Percentiles rank a stretch among this genome's conserved stretches.
These are phyloP conservation scores for Yoshiicerus persimilis DNA, from an alignment of 1,140 invertebrate genomes.

Conservation along the genomic window DNA sequence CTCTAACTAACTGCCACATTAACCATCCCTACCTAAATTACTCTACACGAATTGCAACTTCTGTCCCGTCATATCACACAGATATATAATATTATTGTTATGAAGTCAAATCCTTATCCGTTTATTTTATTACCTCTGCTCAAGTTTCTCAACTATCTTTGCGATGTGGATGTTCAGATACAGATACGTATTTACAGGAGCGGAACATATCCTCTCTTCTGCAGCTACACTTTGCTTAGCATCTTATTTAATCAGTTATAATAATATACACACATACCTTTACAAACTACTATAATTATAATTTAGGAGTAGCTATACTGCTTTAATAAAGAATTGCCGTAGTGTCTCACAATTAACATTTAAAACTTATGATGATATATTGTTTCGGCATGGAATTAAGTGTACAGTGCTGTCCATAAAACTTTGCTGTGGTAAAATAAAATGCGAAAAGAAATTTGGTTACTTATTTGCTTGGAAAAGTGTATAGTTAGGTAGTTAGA, in stretches of 20 bases:
- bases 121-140: slow-evolving; percentile 14
- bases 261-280: background rate
- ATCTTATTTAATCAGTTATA: background rate
- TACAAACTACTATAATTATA: background rate
- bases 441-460: background rate
- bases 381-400: too few species aligned
- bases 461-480: background rate
- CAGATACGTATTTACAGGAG: slow-evolving; percentile 1
- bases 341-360: too few species aligned
- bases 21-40: too few species aligned
- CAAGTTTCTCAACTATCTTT: background rate
- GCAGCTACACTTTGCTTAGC: background rate
- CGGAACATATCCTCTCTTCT: background rate
- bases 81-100: background rate
- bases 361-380: too few species aligned
- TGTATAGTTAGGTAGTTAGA: background rate
- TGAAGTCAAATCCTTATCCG: background rate
- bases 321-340: background rate
- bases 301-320: background rate
- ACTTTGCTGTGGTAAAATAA: background rate
- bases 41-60: too few species aligned
- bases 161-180: background rate
- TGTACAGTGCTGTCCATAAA: too few species aligned
- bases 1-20: background rate
- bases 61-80: background rate